phyloP scores from a whole-genome alignment of 2,888 invertebrate species.

The Isoperla grammatica region DNA sequence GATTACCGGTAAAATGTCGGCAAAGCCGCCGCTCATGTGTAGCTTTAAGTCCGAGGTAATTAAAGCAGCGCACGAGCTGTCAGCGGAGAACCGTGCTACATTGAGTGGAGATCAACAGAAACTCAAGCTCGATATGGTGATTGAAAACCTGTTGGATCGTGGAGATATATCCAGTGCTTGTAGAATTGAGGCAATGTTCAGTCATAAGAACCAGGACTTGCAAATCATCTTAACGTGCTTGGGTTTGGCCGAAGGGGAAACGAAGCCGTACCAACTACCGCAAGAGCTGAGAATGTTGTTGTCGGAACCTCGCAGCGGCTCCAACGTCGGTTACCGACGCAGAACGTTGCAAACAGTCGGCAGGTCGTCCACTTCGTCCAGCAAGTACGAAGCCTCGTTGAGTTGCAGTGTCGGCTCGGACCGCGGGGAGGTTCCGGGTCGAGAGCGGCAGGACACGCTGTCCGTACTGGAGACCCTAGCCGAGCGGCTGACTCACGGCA shows the following conservation, averaged over 20 bases:
- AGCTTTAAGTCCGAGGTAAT: background rate
- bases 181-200: constrained; percentile 47
- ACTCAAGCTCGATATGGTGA: constrained; percentile 38
- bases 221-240: constrained; percentile 57
- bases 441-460: constrained; percentile 40
- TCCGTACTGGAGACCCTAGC: constrained; percentile 46
- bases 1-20: background rate
- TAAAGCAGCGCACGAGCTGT: background rate
- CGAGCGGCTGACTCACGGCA: constrained; percentile 49
- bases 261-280: constrained; percentile 57
- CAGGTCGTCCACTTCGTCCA: constrained; percentile 35
- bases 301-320: constrained; percentile 30
- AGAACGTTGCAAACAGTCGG: constrained; percentile 19
- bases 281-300: constrained; percentile 57
- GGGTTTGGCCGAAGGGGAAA: constrained; percentile 57
- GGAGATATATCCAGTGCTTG: constrained; percentile 56
- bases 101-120: background rate
- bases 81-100: background rate
- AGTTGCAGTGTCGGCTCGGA: constrained; percentile 25
- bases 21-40: background rate
- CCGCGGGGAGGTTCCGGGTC: constrained; percentile 29
- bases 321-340: constrained; percentile 20
- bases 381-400: constrained; percentile 22
- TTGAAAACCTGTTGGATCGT: constrained; percentile 51
- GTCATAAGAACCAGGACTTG: constrained; percentile 45